phyloP scores from a whole-genome alignment of 2,113 vertebrate genomes.

The Ascaphus truei region DNA sequence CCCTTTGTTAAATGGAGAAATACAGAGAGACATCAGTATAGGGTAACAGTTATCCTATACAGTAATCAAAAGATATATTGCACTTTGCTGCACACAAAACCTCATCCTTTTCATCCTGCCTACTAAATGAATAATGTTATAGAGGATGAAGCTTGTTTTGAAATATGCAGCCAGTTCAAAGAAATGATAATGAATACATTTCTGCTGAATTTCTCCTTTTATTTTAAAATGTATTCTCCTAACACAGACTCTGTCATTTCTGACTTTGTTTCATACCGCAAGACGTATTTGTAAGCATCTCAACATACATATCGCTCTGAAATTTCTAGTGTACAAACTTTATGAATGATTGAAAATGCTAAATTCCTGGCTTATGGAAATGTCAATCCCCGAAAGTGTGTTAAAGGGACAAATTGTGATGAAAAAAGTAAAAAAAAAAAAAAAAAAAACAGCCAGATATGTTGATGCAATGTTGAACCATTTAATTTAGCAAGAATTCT shows the following conservation, averaged over 20 bases:
- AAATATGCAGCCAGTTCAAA: not conserved
- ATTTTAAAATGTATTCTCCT: not conserved
- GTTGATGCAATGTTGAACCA: not conserved
- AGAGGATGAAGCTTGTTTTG: not conserved
- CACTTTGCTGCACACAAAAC: not conserved
- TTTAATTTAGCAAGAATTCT: not conserved
- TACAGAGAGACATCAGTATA: not conserved
- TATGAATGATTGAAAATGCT: too few relatives aligned
- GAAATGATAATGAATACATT: not conserved
- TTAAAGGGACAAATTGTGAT: not conserved
- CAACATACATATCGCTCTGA: too few relatives aligned
- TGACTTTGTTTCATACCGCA: not conserved
- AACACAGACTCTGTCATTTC: not conserved
- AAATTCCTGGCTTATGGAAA: too few relatives aligned
- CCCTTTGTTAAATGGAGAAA: slow-evolving; percentile 19
- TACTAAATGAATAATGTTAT: slow-evolving; percentile 21
- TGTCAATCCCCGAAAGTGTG: too few relatives aligned
- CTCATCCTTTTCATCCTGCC: not conserved
- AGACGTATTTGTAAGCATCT: too few relatives aligned
- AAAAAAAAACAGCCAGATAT: not conserved
- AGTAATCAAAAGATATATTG: slow-evolving; percentile 9
- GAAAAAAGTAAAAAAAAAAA: not conserved
- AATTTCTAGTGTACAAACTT: too few relatives aligned
- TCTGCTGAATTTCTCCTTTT: not conserved
- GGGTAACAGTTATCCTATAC: not conserved